These are phyloP conservation scores for Microcaecilia unicolor DNA, from an alignment of 2,797 vertebrate genomes.

Conservation along the genomic window DNA sequence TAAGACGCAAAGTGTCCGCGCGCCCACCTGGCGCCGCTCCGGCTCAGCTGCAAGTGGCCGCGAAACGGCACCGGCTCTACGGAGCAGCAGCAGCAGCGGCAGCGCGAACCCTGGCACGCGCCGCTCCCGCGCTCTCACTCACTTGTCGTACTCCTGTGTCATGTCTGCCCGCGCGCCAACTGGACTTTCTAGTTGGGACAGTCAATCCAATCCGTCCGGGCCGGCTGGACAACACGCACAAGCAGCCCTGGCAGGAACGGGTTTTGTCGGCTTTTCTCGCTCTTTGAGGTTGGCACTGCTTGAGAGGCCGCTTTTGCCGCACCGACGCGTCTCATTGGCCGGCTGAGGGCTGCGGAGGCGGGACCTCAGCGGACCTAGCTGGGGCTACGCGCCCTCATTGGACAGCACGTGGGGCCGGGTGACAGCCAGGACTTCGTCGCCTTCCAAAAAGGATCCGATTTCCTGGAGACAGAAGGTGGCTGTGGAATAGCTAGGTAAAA, in stretches of 20 bases:
- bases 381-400: slow-evolving; percentile 20
- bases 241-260: slow-evolving; percentile 66
- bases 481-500: slow-evolving; percentile 8
- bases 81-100: neutral
- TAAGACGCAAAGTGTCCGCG: too few relatives aligned
- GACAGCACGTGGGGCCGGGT: neutral
- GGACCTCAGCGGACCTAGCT: slow-evolving; percentile 23
- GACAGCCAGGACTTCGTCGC: neutral
- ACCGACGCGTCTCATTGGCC: slow-evolving; percentile 39
- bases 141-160: slow-evolving; percentile 99
- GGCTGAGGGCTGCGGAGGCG: neutral
- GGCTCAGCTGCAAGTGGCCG: neutral
- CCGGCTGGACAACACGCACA: slow-evolving; percentile 7
- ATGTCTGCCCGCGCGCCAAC: slow-evolving; percentile 76
- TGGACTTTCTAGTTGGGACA: slow-evolving; percentile 96
- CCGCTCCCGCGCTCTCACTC: slow-evolving; percentile 49
- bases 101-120: slow-evolving; percentile 10
- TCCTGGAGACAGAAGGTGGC: neutral
- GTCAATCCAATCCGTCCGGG: slow-evolving; percentile 77
- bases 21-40: too few relatives aligned
- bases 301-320: slow-evolving; percentile 69
- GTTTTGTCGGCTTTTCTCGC: slow-evolving; percentile 93
- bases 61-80: neutral
- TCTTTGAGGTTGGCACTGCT: slow-evolving; percentile 71
- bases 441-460: neutral